Base-by-base conservation (phyloP, 2,888 invertebrate genomes). In the Epistrophe eligans region DNA sequence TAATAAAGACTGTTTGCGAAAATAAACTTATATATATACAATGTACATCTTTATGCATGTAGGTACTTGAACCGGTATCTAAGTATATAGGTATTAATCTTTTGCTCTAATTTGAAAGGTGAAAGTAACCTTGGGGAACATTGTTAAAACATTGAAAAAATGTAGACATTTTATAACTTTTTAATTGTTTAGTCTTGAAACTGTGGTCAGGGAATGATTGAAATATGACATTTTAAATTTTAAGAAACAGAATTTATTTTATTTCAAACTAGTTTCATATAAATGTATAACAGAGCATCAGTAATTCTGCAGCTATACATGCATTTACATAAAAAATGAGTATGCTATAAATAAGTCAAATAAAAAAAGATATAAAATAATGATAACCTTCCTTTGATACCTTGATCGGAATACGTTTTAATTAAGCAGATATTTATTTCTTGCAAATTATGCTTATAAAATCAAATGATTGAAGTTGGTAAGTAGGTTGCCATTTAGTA, bases 151-250 rank as follows among this genome's bases (percentile, higher is more conserved):
- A 15, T 2, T 13, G 8, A 60, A 48, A 17, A 19, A 24, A 52
- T 13, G 0, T 0, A 60, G 4, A 35, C 0, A 58, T 58, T 58
- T 32, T 58, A 58, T 58, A 17, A 17, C 35, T 38, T 38, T 38
- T 35, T 60, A 38, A 60, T 38, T 60, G 7, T 58, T 58, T 4
- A 58, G 17, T 17, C 35, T 4, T n/a, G 7, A 38, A 38, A 60
- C 3, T 35, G 35, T n/a, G 8, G 17, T 6, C 58, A 5, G 57
- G 8, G 35, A 17, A 13, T 38, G 4, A 32, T 2, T 35, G 35
- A 35, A 7, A 10, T 35, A 38, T 38, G 58, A 38, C 38, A 60
- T 60, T 60, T 58, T 10, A 60, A 19, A 38, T 32, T 57, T 57
- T 57, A 0, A 57, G 15, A 58, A 17, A 35, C 11, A 35, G 35